phyloP scores from a whole-genome alignment of 2,888 invertebrate genomes.

The Gymnocheta viridis region DNA sequence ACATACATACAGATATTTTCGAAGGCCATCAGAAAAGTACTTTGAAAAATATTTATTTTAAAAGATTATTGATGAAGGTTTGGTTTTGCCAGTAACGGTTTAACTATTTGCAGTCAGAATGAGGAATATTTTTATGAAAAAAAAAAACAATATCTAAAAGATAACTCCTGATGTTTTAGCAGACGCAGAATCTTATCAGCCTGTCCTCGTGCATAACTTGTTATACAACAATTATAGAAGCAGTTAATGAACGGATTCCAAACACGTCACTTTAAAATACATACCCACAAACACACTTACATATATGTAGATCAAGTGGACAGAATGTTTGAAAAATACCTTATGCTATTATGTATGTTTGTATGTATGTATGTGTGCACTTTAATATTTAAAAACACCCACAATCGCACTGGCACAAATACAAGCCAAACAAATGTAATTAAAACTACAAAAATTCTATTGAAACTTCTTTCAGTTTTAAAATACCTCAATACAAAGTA shows the following conservation, averaged over 20 bases:
- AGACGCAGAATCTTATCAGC: background rate
- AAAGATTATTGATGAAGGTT: background rate
- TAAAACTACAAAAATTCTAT: constrained; percentile 44
- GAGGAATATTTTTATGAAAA: background rate
- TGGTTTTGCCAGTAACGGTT: background rate
- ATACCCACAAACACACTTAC: too few relatives aligned
- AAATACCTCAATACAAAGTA: constrained; percentile 23
- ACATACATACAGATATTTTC: background rate
- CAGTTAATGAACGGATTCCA: constrained; percentile 37
- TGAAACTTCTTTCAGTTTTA: constrained; percentile 37
- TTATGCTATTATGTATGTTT: background rate
- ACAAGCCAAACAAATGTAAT: constrained; percentile 43
- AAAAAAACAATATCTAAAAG: background rate
- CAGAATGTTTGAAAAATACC: constrained; percentile 25
- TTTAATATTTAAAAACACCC: constrained; percentile 45
- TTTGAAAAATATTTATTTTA: constrained; percentile 2
- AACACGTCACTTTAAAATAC: constrained; percentile 26
- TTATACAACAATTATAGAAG: constrained; percentile 1
- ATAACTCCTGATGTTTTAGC: background rate
- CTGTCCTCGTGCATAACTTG: background rate
- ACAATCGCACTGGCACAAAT: constrained; percentile 18
- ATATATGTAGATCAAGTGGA: constrained; percentile 49
- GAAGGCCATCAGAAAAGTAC: constrained; percentile 7
- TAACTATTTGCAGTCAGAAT: background rate
- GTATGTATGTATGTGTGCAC: background rate